Evolutionary conservation across 2,113 vertebrate genomes (phyloP), one percentile per base, ranked within the genome.

Genomic region (Stegastes partitus): DNA sequence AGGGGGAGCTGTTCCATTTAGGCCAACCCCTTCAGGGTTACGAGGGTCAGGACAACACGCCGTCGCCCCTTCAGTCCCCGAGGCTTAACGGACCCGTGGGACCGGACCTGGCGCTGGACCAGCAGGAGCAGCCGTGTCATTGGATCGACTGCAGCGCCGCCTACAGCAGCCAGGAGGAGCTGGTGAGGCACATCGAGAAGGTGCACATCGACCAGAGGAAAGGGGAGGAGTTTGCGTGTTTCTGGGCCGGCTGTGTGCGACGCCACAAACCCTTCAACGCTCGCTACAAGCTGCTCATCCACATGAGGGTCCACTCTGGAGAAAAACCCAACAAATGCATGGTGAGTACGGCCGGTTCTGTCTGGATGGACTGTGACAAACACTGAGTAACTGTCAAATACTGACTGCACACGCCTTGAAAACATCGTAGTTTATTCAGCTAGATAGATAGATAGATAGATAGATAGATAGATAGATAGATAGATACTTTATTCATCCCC

Each of bases 311-410:
- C 74, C 98, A 99, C 87, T 99, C 98, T 1, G 98, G 98, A 58
- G 98, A 99, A 87, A 99, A 99, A 93, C 98, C 98, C 84, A 99
- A 99, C 90, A 98, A 97, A 82, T 99, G 98, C 89, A 98, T 98
- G 97, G 98, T 99, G 92, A 99, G 97, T 96, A 14, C 0, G 11
- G 5, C 8, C 18, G 1, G 2, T 37, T 55, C 49, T 14, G 25
- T 31, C 26, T 57, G 55, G 16, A 18, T 11, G 1, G 16, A 44
- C 42, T 15, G 42, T 15, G 42, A 45, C 16, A 45, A 45, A 34
- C 31, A 34, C 26, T 28, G 31, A 34, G 8, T 18, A n/a, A n/a
- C n/a, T n/a, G n/a, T n/a, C n/a, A n/a, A n/a, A n/a, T n/a, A n/a
- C n/a, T n/a, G n/a, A n/a, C 44, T 45, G 44, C 44, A 45, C 44